phyloP scores from a whole-genome alignment of 2,888 invertebrate genomes.

The Chymomyza procnemis region DNA sequence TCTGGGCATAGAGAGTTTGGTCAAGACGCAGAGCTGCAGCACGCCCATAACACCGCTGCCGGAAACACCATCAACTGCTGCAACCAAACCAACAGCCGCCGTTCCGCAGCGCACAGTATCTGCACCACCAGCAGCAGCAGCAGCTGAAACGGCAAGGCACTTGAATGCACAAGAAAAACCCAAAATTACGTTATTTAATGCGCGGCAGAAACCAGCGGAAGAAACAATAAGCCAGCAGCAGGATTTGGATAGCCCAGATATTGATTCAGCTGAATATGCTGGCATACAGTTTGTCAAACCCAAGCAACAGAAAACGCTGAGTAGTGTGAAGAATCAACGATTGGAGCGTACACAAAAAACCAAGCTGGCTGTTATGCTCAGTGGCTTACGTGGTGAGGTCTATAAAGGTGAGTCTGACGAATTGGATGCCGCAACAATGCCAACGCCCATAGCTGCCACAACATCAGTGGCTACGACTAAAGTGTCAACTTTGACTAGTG shows the following conservation, averaged over 20 bases:
- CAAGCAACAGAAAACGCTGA: slow-evolving; percentile 60
- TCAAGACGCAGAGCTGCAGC: slow-evolving; percentile 33
- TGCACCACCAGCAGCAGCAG: slow-evolving; percentile 36
- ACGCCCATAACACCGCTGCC: slow-evolving; percentile 50
- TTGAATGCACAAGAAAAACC: slow-evolving; percentile 44
- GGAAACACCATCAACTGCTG: slow-evolving; percentile 6
- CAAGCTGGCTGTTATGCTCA: slow-evolving; percentile 76
- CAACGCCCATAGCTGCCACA: slow-evolving; percentile 24
- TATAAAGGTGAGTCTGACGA: slow-evolving; percentile 61
- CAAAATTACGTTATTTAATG: slow-evolving; percentile 76
- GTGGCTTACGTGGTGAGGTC: slow-evolving; percentile 75
- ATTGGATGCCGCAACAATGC: slow-evolving; percentile 2
- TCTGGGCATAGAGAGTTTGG: slow-evolving; percentile 32
- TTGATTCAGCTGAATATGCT: slow-evolving; percentile 57
- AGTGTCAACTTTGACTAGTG: neutral
- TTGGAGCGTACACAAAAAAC: slow-evolving; percentile 75
- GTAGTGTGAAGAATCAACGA: slow-evolving; percentile 54
- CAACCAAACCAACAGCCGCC: slow-evolving; percentile 1
- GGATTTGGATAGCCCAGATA: slow-evolving; percentile 37
- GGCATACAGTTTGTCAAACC: slow-evolving; percentile 77
- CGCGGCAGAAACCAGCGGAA: slow-evolving; percentile 25
- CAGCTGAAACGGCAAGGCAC: neutral
- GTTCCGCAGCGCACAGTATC: slow-evolving; percentile 36
- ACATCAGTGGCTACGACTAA: neutral
- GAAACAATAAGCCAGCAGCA: slow-evolving; percentile 42